Evolutionary conservation across 2,113 vertebrate species (phyloP), one percentile per base, ranked within the genome.

Genomic region (Cranoglanis bouderius): DNA sequence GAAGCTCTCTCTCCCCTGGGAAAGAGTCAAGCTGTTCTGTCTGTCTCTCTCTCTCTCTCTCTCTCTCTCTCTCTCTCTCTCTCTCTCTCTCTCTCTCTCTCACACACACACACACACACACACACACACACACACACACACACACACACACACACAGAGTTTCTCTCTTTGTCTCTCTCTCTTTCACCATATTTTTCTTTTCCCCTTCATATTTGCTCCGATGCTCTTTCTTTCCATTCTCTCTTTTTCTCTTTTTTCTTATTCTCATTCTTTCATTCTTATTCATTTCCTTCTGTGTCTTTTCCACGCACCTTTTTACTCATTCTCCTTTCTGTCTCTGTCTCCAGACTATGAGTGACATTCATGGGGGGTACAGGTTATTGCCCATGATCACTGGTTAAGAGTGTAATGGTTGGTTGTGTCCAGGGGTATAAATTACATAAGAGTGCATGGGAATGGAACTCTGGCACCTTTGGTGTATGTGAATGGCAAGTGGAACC

Each of bases 11-110:
- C 83, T 91, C 94, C 95, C 95, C 90, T 40, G 55, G 95, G 93
- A 94, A 93, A 49, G 67, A 59, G 87, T 90, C 95, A 95, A 96
- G 95, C 96, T 96, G 95, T 96, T 95, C 59, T 85, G 55, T 67
- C 75, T 88, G 51, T 85, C 61, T 26, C 29, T 61, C 57, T 77
- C 75, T 86, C 43, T 82, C 40, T 55, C 59, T n/a, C 49, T 83
- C 74, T 57, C 32, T 80, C 55, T 49, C 16, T 57, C n/a, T 57
- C 53, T 59, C 53, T 19, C 8, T 55, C 49, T 55, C 49, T 80
- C 19, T n/a, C 1, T 78, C 24, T 49, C 75, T 49, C 26, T 51
- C 43, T 67, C 29, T 32, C 63, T 67, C 63, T 26, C 63, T n/a
- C 46, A 46, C 7, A 46, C 46, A 46, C 46, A 46, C 46, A 46